Percentiles rank a stretch among this genome's conserved stretches.
phyloP scores from a whole-genome alignment of 2,797 vertebrate species.

The Mus caroli region DNA sequence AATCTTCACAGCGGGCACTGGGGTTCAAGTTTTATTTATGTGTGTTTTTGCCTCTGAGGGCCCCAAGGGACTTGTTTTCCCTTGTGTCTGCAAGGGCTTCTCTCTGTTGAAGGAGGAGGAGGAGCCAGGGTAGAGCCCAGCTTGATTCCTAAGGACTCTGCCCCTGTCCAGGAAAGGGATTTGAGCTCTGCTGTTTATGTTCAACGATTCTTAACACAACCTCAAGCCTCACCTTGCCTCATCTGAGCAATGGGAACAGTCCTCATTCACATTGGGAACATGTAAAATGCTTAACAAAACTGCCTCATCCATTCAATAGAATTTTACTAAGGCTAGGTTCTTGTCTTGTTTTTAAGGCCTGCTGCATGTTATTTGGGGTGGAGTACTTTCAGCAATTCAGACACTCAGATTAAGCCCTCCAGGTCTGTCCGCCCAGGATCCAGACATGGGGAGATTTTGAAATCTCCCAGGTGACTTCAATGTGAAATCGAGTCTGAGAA shows the following conservation, averaged over 20 bases:
- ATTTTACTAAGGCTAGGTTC: background rate
- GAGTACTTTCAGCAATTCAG: background rate
- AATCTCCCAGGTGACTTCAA: conserved; percentile 2
- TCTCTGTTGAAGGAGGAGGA: background rate
- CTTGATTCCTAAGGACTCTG: background rate
- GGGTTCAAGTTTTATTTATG: conserved; percentile 80
- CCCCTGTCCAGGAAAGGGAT: background rate
- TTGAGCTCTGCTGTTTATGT: background rate
- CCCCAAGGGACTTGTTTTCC: conserved; percentile 74
- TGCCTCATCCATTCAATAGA: background rate
- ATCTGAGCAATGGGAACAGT: conserved; percentile 44
- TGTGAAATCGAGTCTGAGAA: conserved; percentile 48
- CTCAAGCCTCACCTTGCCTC: background rate
- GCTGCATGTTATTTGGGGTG: background rate
- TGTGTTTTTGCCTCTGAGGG: conserved; percentile 74
- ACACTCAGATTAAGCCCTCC: background rate
- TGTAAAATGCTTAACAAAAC: background rate
- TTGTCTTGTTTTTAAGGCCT: background rate
- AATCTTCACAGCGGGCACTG: conserved; percentile 70
- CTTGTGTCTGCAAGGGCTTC: conserved; percentile 66
- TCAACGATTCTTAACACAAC: background rate
- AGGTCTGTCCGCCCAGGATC: background rate
- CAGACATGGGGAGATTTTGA: background rate
- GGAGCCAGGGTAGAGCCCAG: background rate
- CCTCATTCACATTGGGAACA: background rate